Evolutionary conservation across 2,797 vertebrate genomes (phyloP).

Genomic region (Clarias laeviceps): DNA sequence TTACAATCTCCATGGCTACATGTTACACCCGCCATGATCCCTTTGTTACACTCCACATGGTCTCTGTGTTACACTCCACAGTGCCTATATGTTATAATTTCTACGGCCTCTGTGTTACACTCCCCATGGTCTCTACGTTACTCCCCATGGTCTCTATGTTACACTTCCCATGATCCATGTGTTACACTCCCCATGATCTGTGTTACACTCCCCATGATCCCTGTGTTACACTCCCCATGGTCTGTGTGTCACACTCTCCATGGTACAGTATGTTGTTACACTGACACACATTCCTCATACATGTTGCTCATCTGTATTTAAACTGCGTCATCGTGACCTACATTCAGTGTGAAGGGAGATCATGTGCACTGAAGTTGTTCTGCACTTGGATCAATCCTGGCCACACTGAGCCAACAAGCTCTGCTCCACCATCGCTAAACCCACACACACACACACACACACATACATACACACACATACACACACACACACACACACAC

Average conservation of each 20-base stretch:
- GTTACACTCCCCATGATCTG: too few relatives aligned
- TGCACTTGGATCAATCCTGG: neutral
- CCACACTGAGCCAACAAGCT: neutral
- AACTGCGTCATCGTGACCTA: conserved; percentile 25
- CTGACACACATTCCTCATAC: conserved; percentile 12
- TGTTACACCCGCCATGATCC: too few relatives aligned
- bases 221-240: neutral
- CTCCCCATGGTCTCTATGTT: too few relatives aligned
- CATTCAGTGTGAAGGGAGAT: neutral
- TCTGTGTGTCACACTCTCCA: neutral
- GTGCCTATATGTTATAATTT: too few relatives aligned
- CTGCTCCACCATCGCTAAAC: neutral
- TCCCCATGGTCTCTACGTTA: too few relatives aligned
- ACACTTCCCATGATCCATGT: too few relatives aligned
- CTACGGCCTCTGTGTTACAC: too few relatives aligned
- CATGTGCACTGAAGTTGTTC: neutral
- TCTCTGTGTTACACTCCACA: too few relatives aligned
- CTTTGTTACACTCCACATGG: too few relatives aligned
- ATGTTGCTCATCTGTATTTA: neutral
- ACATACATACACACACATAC: too few relatives aligned
- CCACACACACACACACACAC: neutral
- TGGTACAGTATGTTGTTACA: neutral
- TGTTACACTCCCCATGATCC: too few relatives aligned
- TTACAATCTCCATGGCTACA: too few relatives aligned
- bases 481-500: neutral